A percentile compares a stretch with the other conserved stretches of the same genome.
phyloP scores from a whole-genome alignment of 2,797 vertebrate species.

The Acanthis flammea region DNA sequence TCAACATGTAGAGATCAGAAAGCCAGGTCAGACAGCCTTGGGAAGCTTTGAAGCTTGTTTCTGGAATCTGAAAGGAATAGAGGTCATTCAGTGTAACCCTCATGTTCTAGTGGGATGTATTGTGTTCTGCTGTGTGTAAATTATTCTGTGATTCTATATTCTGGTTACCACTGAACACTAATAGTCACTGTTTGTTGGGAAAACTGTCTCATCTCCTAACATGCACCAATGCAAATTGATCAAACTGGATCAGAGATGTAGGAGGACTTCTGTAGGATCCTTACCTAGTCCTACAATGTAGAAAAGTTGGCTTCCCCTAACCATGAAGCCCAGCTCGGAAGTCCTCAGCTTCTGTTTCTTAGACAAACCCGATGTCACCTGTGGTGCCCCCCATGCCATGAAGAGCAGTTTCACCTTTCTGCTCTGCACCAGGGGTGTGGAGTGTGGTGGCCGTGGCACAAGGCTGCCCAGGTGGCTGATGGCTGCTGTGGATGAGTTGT shows the following conservation, averaged over 20 bases:
- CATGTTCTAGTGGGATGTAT: neutral
- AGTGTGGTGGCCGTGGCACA: accelerated
- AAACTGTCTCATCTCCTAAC: neutral
- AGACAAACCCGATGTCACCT: accelerated
- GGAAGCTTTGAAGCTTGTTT: neutral
- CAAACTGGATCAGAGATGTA: neutral
- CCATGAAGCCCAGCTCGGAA: neutral
- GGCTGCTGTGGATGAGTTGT: neutral
- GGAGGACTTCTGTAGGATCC: neutral
- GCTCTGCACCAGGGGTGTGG: neutral
- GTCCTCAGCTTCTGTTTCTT: neutral
- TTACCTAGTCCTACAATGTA: neutral
- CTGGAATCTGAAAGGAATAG: neutral
- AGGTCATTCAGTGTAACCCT: neutral
- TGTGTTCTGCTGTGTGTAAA: neutral
- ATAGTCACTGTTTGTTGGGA: neutral
- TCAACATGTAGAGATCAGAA: neutral
- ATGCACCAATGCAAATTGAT: neutral
- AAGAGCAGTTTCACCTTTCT: neutral
- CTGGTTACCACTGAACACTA: accelerated
- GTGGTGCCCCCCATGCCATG: accelerated
- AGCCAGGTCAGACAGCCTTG: neutral
- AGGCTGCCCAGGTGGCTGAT: neutral
- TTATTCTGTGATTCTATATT: neutral
- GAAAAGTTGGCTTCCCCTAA: neutral